Evolutionary conservation across 2,888 invertebrate species (phyloP).

Genomic region (Ligdia adustata): DNA sequence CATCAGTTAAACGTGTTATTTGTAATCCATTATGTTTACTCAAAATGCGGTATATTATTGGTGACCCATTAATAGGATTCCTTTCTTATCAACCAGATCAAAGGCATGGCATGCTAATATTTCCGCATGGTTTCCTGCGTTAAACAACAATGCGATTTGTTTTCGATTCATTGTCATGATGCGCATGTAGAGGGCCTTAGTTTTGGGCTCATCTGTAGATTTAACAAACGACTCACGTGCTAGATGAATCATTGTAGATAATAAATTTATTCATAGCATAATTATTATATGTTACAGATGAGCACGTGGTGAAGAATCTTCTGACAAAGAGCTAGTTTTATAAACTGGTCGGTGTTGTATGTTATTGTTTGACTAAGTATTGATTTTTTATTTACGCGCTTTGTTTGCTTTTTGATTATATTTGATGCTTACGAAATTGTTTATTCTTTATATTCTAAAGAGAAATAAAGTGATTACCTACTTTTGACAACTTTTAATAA

Average conservation of each 20-base stretch:
- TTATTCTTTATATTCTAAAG: too few species aligned
- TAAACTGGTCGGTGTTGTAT: background rate
- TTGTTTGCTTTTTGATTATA: too few species aligned
- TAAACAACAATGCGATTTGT: conserved; percentile 20
- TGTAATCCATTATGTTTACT: too few species aligned
- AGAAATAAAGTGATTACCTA: too few species aligned
- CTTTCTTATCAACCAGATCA: background rate
- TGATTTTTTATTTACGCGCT: too few species aligned
- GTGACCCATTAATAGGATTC: background rate
- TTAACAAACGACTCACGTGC: conserved; percentile 16
- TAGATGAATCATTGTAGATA: background rate
- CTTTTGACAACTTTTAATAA: too few species aligned
- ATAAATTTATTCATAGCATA: conserved; percentile 26
- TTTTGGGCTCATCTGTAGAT: conserved; percentile 22
- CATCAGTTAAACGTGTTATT: too few species aligned
- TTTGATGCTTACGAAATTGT: too few species aligned
- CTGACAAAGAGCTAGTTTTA: conserved; percentile 14
- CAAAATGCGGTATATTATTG: too few species aligned
- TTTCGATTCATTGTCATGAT: conserved; percentile 27
- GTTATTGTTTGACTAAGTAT: too few species aligned
- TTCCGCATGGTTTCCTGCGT: conserved; percentile 26
- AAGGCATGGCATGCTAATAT: background rate
- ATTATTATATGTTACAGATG: conserved; percentile 3
- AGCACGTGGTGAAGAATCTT: conserved; percentile 17
- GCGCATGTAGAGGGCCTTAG: conserved; percentile 3